Conservation (phyloP, 2,113 vertebrate genomes). For the Gambusia holbrooki region DNA sequence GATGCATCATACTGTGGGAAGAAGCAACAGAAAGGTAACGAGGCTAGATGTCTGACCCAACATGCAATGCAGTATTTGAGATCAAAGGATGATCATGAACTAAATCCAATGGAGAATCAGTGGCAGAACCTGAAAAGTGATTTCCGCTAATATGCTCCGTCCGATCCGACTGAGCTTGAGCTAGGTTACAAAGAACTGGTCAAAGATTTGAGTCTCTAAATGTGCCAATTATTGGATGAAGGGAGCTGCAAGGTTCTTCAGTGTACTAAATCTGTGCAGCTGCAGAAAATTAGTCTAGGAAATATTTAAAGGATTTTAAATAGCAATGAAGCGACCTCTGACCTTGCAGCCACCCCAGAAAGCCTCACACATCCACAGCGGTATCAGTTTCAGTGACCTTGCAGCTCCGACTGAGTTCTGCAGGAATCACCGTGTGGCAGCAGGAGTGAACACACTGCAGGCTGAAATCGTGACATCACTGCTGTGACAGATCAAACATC, state of each 20-base stretch:
- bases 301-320: background rate
- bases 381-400: slow-evolving; percentile 12
- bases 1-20: too few relatives aligned
- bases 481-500: slow-evolving; percentile 34
- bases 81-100: background rate
- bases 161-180: background rate
- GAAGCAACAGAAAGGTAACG: too few relatives aligned
- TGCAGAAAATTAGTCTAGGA: background rate
- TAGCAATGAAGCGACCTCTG: background rate
- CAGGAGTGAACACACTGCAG: slow-evolving; percentile 24
- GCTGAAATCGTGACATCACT: slow-evolving; percentile 13
- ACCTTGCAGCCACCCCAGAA: background rate
- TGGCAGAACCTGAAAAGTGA: background rate
- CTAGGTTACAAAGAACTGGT: background rate
- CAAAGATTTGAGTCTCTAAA: background rate
- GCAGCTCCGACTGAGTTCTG: slow-evolving; percentile 11
- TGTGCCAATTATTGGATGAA: background rate
- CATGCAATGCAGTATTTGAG: background rate
- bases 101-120: background rate
- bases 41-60: background rate
- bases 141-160: background rate
- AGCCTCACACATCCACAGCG: background rate
- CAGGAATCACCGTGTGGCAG: slow-evolving; percentile 6
- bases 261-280: background rate
- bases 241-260: background rate